Evolutionary conservation across 1,140 invertebrate species (phyloP).

Genomic region (Drosophila tani): DNA sequence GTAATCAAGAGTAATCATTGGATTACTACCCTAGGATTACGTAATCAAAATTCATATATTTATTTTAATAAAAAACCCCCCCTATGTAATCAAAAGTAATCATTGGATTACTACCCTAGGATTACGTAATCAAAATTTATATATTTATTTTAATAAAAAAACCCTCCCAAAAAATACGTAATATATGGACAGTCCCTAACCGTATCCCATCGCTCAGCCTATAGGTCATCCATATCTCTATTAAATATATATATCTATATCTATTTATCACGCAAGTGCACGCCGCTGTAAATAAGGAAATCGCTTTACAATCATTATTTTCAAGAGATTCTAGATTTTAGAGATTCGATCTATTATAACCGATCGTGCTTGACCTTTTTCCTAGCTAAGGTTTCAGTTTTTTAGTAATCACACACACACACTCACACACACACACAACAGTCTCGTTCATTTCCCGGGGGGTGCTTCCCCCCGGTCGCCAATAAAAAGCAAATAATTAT

Average conservation of each 20-base stretch:
- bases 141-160: no score
- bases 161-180: no score
- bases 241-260: constrained; percentile 20
- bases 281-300: constrained; percentile 63
- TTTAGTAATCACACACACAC: constrained; percentile 7
- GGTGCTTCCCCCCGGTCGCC: constrained; percentile 21
- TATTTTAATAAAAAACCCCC: no score
- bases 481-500: constrained; percentile 63
- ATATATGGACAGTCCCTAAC: no score
- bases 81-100: no score
- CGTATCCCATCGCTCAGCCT: constrained; percentile 49
- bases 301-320: constrained; percentile 72
- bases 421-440: neutral
- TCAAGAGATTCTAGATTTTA: constrained; percentile 44
- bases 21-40: no score
- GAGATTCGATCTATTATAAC: constrained; percentile 40
- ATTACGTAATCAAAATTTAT: no score
- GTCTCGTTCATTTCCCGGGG: constrained; percentile 39
- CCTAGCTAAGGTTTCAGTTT: constrained; percentile 81
- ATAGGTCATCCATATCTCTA: constrained; percentile 47
- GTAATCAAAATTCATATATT: no score
- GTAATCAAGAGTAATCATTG: no score
- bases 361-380: constrained; percentile 55
- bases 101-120: no score
- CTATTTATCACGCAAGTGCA: constrained; percentile 44